Conservation (phyloP, 1,140 invertebrate genomes). For the Nasonia vitripennis region DNA sequence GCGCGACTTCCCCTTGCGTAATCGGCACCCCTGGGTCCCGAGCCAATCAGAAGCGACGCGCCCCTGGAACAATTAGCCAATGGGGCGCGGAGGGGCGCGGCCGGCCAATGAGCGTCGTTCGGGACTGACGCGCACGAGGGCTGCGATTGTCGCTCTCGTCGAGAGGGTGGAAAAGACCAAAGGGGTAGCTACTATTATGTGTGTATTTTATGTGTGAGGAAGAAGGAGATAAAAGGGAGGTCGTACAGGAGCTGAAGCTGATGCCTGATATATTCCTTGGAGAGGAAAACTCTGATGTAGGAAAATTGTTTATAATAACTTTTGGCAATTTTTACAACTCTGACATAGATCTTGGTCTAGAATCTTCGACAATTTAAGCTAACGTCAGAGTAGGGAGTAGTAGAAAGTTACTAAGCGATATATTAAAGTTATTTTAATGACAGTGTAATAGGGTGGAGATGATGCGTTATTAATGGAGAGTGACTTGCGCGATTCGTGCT, state of each 20-base stretch:
- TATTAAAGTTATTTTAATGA: not conserved
- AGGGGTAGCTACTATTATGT: not conserved
- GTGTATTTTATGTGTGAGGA: not conserved
- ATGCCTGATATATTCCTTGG: not conserved
- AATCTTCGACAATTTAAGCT: not conserved
- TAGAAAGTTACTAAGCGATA: not conserved
- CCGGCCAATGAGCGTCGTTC: slow-evolving; percentile 8
- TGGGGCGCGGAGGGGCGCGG: not conserved
- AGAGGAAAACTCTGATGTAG: not conserved
- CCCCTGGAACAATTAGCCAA: slow-evolving; percentile 45
- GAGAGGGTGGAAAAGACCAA: not conserved
- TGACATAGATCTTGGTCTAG: too few relatives aligned
- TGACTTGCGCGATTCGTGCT: not conserved
- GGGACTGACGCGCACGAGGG: not conserved
- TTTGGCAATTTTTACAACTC: too few relatives aligned
- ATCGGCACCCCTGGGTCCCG: not conserved
- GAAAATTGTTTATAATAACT: not conserved
- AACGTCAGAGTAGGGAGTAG: not conserved
- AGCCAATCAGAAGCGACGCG: slow-evolving; percentile 34
- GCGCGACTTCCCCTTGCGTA: slow-evolving; percentile 9
- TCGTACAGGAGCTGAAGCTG: not conserved
- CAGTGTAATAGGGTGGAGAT: not conserved
- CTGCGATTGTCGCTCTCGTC: not conserved
- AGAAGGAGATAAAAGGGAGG: not conserved
- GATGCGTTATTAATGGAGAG: not conserved